Evolutionary conservation across 1,140 invertebrate species (phyloP).

Genomic region (Eciton burchellii): DNA sequence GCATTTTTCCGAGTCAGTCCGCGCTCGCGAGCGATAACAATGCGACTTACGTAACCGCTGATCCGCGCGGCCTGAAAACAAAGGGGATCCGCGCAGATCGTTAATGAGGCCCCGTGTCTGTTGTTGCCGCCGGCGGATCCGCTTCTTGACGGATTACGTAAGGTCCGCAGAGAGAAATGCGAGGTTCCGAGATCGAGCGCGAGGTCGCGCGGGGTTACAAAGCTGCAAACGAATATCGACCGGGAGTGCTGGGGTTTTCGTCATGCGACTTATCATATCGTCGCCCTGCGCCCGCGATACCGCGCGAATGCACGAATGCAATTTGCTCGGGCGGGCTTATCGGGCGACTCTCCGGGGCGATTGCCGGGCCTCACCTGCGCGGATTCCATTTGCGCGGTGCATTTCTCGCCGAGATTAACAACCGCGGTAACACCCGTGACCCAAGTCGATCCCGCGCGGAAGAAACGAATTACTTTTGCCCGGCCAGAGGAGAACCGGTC

Average conservation of each 20-base stretch:
- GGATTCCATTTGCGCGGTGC: slow-evolving; percentile 30
- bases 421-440: neutral
- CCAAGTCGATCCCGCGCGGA: slow-evolving; percentile 7
- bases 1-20: slow-evolving; percentile 6
- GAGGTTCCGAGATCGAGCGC: neutral
- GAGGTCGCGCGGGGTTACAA: neutral
- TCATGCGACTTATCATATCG: slow-evolving; percentile 30
- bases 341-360: slow-evolving; percentile 17
- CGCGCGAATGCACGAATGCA: slow-evolving; percentile 45
- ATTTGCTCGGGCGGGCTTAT: slow-evolving; percentile 46
- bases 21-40: neutral
- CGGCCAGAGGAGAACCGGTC: neutral
- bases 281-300: slow-evolving; percentile 7
- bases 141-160: slow-evolving; percentile 6
- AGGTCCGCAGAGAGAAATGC: neutral
- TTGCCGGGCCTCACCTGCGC: slow-evolving; percentile 41
- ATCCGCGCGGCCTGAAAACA: neutral
- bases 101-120: neutral
- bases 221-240: slow-evolving; percentile 24
- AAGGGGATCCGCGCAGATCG: neutral
- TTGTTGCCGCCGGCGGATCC: neutral
- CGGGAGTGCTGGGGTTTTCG: neutral
- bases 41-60: neutral
- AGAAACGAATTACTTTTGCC: slow-evolving; percentile 9
- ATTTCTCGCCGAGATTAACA: slow-evolving; percentile 29